Evolutionary conservation across 2,888 invertebrate genomes (phyloP).

Genomic region (Phaedon cochleariae): DNA sequence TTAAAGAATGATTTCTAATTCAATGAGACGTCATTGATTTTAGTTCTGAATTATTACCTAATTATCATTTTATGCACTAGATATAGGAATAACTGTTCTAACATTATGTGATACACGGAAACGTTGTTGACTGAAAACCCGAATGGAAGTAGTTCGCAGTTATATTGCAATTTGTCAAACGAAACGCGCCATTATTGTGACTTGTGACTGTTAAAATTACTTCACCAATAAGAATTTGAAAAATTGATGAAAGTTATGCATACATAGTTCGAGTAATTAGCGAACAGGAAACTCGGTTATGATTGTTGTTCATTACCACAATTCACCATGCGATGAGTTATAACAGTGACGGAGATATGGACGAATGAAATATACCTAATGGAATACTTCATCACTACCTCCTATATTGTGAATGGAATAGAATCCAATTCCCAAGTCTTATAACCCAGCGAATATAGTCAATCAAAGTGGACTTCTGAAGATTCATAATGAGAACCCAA

Average conservation of each 20-base stretch:
- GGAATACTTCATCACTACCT: background rate
- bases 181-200: background rate
- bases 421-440: too few species aligned
- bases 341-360: background rate
- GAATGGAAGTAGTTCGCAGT: background rate
- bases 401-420: too few species aligned
- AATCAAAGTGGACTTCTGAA: too few species aligned
- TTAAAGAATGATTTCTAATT: too few species aligned
- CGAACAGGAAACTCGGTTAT: slow-evolving; percentile 12
- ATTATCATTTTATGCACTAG: too few species aligned
- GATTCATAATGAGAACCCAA: too few species aligned
- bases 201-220: background rate
- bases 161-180: background rate
- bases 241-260: slow-evolving; percentile 13
- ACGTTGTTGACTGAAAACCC: background rate
- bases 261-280: slow-evolving; percentile 13
- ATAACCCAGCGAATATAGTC: too few species aligned
- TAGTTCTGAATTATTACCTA: too few species aligned
- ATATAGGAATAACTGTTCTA: too few species aligned
- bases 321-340: slow-evolving; percentile 9
- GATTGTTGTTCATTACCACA: slow-evolving; percentile 4
- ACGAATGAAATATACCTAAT: background rate
- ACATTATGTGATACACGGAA: too few species aligned
- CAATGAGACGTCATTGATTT: too few species aligned
- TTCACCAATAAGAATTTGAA: background rate